Evolutionary conservation across 2,113 vertebrate species (phyloP), one percentile per base, ranked within the genome.

Genomic region (Platycercus adscitus): DNA sequence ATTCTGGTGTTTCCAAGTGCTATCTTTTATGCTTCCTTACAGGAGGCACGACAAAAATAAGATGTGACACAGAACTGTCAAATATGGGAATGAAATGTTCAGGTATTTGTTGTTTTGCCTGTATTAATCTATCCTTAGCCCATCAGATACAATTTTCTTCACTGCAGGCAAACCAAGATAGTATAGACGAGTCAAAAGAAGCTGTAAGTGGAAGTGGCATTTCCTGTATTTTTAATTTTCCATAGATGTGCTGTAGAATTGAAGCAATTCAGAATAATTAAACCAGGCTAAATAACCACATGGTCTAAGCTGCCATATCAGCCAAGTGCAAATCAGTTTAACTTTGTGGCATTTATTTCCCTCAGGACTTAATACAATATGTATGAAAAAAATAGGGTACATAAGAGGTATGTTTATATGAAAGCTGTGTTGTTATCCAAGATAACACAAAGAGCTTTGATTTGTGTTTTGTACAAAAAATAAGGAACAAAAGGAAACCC

Each of bases 381-480:
- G 7, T 28, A 25, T 44, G 29, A 73, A 87, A 84, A 64, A 80
- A 79, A 47, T 12, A 49, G 11, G 43, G 81, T 53, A 21, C 17
- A 29, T 25, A 52, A 37, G 18, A 47, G 65, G 20, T 29, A 21
- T 33, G 33, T 93, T 81, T 86, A 66, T 53, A 41, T 72, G 47
- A 94, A 89, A 89, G 18, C 41, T 81, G 16, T 77, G 49, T 21
- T 91, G 43, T 81, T 92, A 72, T 85, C 58, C 61, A 63, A 86
- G 41, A 47, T 15, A 91, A 63, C 47, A 75, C 63, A 63, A 49
- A 81, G 16, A 52, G 9, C 78, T 88, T 89, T 91, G 65, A 89
- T 90, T 44, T 71, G 17, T 78, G 20, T 75, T 95, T 87, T 78
- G 76, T 88, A 81, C 39, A 80, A 86, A 95, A 66, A 66, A 73